Base-by-base conservation (phyloP, 2,888 invertebrate species). In the Tineola bisselliella region DNA sequence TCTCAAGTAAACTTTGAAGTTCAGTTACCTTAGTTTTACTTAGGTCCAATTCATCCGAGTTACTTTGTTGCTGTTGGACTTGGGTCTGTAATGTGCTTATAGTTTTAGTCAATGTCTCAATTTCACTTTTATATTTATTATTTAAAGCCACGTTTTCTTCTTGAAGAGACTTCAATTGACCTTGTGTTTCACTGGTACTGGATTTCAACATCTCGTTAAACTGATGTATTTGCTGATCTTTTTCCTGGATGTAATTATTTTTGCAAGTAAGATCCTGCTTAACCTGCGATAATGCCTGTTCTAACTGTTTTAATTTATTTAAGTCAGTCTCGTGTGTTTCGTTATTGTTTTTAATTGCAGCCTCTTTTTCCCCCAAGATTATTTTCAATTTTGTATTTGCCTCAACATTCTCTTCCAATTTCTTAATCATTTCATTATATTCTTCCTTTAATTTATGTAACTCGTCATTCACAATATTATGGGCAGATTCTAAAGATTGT, bases 1-100 rank as follows among this genome's bases (percentile, higher is more conserved):
- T 82, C 43, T 72, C 70, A 62, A 86, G 65, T 56, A 81, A 72
- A 64, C 74, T 72, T 68, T 88, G 80, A 59, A 87, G 68, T 65
- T 88, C 82, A 54, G 70, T 70, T 17, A 87, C 66, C 70, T 80
- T 88, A 64, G 81, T 78, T 66, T 79, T 81, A 43, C 74, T 70
- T 65, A 75, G 73, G 61, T 75, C 71, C 31, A 83, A 70, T 63
- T 81, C 80, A 65, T 75, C 72, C 17, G 79, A 65, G 65, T 77
- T 72, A 62, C 76, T 82, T 61, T 80, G 77, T 65, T 78, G 81
- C 59, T 79, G 77, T 30, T 66, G 63, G 56, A 82, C 68, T 65
- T 75, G 74, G 62, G 59, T 72, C 71, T 81, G 75, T 65, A 86
- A 73, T 8, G 68, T 65, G 67, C 76, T 83, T 2, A 76, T 70